Base-by-base conservation (phyloP, 1,140 invertebrate species). In the Drosophila santomea region DNA sequence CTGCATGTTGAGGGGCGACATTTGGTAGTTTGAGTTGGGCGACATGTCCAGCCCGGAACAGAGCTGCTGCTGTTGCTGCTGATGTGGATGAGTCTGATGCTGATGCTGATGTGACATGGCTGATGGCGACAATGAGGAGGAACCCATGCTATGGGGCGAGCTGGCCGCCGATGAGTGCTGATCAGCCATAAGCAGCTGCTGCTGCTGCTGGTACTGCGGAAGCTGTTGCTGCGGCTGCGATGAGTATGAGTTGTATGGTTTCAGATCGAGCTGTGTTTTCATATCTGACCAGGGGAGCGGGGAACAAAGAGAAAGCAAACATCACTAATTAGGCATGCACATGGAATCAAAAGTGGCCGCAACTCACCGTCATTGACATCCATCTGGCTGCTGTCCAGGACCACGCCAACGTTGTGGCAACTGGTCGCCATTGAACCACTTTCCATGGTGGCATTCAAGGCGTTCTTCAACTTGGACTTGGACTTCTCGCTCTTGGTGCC, bases 401-500 rank as follows among this genome's bases (percentile, higher is more conserved):
- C 68, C 35, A 77, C 48, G 67, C 41, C 17, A 20, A 60, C 64
- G 47, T 23, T 82, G 23, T 79, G 75, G 63, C 71, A 62, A 35
- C 7, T 51, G n/a, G 23, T 43, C 41, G 58, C 39, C 51, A 75
- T n/a, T 10, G 54, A 77, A 35, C 51, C 75, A 3, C 44, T 39
- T 25, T 79, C 48, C 44, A 83, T 23, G 5, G 56, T 61, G 17
- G 51, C 41, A 2, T 60, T 61, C 44, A 74, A 38, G 8, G 62
- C 50, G 8, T n/a, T 15, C 25, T 83, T 74, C 51, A 80, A 74
- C 56, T 92, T 89, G 2, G 41, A 17, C 38, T 76, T 78, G 0
- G 61, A 61, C 64, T 91, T 92, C 51, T 92, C 90, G 17, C 78
- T 63, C 54, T 86, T 92, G 28, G 82, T 82, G 43, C 94, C 95